Evolutionary conservation across 2,888 invertebrate species (phyloP).

Genomic region (Lycia hirtaria): DNA sequence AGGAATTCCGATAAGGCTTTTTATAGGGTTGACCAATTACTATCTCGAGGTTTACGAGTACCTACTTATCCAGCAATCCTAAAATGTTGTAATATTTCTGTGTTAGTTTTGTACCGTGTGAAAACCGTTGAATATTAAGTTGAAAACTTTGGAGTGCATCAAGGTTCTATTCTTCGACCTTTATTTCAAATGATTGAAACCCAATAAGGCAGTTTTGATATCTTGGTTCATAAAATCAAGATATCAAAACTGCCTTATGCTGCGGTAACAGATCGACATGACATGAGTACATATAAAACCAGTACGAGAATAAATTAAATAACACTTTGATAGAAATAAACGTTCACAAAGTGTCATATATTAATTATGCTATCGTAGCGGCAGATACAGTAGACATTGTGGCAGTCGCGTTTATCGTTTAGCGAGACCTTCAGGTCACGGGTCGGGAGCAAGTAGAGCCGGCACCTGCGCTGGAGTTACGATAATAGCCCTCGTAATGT

Average conservation of each 20-base stretch:
- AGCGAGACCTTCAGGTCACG: constrained; percentile 56
- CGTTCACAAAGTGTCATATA: constrained; percentile 33
- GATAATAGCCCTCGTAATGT: constrained; percentile 71
- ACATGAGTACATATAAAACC: constrained; percentile 23
- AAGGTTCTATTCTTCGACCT: neutral
- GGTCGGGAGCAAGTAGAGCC: constrained; percentile 21
- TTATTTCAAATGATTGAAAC: neutral
- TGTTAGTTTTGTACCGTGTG: neutral
- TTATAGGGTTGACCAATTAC: constrained; percentile 11
- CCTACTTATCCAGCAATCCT: neutral
- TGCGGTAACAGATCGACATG: constrained; percentile 4
- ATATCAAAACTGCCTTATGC: neutral
- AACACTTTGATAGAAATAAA: constrained; percentile 33
- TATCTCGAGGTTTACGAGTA: neutral
- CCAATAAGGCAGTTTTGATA: no score
- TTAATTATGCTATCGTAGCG: constrained; percentile 32
- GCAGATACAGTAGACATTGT: constrained; percentile 56
- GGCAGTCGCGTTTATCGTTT: constrained; percentile 60
- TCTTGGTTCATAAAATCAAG: neutral
- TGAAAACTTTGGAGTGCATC: neutral
- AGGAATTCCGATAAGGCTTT: constrained; percentile 19
- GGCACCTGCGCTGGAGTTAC: constrained; percentile 61
- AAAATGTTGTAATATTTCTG: neutral
- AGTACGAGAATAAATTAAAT: constrained; percentile 24
- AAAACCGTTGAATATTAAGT: neutral